Evolutionary conservation across 2,113 vertebrate species (phyloP).

Genomic region (Eretmochelys imbricata): DNA sequence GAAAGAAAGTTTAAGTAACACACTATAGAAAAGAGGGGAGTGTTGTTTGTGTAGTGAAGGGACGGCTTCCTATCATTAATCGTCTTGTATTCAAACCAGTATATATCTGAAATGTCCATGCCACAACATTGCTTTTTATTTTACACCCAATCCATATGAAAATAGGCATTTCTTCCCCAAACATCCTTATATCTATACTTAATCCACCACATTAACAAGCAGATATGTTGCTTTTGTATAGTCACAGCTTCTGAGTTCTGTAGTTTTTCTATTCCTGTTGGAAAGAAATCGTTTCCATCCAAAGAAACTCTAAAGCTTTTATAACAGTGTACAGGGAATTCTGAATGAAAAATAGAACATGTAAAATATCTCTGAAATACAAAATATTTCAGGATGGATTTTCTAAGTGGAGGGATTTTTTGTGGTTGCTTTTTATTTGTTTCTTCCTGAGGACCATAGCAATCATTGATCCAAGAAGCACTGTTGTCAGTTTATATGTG

Average conservation of each 20-base stretch:
- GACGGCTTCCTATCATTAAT: not conserved
- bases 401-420: not conserved
- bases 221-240: not conserved
- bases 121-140: not conserved
- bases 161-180: not conserved
- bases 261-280: not conserved
- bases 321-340: not conserved
- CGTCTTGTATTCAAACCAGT: not conserved
- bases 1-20: not conserved
- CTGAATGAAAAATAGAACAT: not conserved
- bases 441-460: not conserved
- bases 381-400: not conserved
- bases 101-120: not conserved
- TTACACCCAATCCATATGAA: not conserved
- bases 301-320: not conserved
- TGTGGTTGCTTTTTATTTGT: not conserved
- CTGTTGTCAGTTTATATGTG: not conserved
- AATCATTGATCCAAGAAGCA: not conserved
- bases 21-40: not conserved
- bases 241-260: not conserved
- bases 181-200: not conserved
- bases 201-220: not conserved
- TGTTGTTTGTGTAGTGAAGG: not conserved
- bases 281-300: not conserved
- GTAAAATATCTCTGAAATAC: not conserved